These are phyloP conservation scores for Halcyon chelicuti DNA, from an alignment of 2,797 vertebrate species.

Conservation along the genomic window DNA sequence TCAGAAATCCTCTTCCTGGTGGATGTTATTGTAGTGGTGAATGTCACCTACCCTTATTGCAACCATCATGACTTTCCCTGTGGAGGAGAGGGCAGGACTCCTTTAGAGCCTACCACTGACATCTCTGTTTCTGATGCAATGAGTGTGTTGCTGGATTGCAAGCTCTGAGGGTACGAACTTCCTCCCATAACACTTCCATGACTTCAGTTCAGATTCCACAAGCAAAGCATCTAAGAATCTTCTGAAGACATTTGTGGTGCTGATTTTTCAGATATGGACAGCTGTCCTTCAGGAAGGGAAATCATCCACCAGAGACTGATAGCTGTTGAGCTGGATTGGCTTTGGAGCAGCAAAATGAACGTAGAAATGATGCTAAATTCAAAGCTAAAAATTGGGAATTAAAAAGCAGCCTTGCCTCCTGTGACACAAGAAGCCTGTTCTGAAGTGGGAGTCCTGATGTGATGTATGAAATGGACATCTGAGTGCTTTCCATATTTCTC, in stretches of 20 bases:
- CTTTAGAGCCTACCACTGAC: background rate
- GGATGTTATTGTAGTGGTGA: background rate
- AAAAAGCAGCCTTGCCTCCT: background rate
- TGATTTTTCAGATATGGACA: slow-evolving; percentile 19
- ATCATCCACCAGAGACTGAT: background rate
- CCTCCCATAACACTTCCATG: background rate
- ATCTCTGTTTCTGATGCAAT: background rate
- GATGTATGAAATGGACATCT: background rate
- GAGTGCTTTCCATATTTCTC: background rate
- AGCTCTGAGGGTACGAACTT: background rate
- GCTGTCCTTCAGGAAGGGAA: background rate
- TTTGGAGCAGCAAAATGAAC: background rate
- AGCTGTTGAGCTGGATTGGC: background rate
- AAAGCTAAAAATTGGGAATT: slow-evolving; percentile 22
- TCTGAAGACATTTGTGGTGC: background rate
- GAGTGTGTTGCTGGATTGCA: background rate
- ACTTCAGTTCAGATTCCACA: background rate
- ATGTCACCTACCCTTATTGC: background rate
- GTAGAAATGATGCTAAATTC: background rate
- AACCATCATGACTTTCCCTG: background rate
- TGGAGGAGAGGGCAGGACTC: background rate
- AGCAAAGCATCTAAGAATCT: background rate
- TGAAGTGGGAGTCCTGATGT: background rate
- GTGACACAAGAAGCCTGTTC: background rate
- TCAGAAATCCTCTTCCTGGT: background rate